A percentile compares a stretch with the other conserved stretches of the same genome.
These are phyloP conservation scores for Cynopterus sphinx DNA, from an alignment of 2,797 vertebrate genomes.

Conservation along the genomic window DNA sequence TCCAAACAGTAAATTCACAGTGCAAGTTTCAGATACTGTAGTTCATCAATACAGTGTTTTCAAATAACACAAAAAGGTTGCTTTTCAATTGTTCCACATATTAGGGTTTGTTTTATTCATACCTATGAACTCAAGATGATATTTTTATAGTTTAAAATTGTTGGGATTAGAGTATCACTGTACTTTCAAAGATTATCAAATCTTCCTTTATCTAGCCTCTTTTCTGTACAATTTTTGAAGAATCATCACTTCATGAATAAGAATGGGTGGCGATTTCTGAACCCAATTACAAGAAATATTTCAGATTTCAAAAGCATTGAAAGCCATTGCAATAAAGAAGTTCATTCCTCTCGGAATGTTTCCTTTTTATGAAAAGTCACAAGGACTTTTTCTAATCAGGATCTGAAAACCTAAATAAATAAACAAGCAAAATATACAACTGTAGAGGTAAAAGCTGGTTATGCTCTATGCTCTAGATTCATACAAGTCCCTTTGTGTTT, in stretches of 20 bases:
- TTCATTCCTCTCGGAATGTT: not conserved
- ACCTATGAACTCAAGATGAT: not conserved
- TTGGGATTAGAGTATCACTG: not conserved
- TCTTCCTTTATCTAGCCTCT: not conserved
- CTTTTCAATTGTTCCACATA: not conserved
- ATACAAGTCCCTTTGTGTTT: not conserved
- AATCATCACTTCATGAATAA: not conserved
- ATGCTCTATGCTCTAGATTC: not conserved
- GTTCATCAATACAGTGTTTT: not conserved
- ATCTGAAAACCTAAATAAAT: not conserved
- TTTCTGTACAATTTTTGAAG: not conserved
- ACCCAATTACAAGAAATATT: not conserved
- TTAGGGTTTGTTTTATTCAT: not conserved
- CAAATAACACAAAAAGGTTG: not conserved
- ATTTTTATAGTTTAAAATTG: not conserved
- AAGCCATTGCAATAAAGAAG: not conserved
- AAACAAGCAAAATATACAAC: not conserved
- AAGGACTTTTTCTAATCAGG: not conserved
- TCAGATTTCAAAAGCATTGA: not conserved
- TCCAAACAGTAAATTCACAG: not conserved
- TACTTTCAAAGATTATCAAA: not conserved
- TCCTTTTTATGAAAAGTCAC: not conserved
- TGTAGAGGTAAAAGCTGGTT: not conserved
- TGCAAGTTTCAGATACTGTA: not conserved
- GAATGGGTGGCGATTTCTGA: not conserved